Conservation (phyloP, 2,888 invertebrate species). For the Hyles lineata region DNA sequence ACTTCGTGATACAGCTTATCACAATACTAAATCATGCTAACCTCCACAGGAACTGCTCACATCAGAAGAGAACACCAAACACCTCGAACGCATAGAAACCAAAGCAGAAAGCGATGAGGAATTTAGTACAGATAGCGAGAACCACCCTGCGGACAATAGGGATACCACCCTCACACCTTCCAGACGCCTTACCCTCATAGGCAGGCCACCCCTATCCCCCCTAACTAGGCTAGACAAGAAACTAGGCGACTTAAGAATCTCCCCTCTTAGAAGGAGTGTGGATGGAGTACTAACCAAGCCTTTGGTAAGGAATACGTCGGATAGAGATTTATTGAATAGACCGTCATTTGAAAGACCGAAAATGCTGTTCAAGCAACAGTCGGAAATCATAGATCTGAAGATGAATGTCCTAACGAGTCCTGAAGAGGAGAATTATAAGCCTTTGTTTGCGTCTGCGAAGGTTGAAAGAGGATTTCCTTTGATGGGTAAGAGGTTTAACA, state of each 20-base stretch:
- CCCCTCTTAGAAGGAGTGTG: conserved; percentile 70
- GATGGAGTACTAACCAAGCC: conserved; percentile 70
- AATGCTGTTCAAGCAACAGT: conserved; percentile 74
- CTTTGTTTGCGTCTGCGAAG: conserved; percentile 62
- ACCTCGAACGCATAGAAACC: conserved; percentile 77
- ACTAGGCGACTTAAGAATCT: conserved; percentile 69
- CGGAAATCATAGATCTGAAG: conserved; percentile 79
- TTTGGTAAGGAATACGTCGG: conserved; percentile 65
- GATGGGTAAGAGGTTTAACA: conserved; percentile 66
- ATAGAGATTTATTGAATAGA: conserved; percentile 64
- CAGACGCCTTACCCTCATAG: conserved; percentile 67
- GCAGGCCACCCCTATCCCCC: conserved; percentile 72
- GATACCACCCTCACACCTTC: conserved; percentile 56
- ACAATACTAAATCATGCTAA: neutral
- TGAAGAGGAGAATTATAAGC: conserved; percentile 70
- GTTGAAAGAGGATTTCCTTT: conserved; percentile 78
- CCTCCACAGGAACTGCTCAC: conserved; percentile 77
- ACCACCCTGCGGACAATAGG: conserved; percentile 68
- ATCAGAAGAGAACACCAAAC: conserved; percentile 79
- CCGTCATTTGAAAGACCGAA: conserved; percentile 72
- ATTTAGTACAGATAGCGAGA: conserved; percentile 76
- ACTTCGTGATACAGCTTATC: neutral
- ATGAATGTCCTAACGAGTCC: conserved; percentile 73
- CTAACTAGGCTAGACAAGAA: conserved; percentile 70
- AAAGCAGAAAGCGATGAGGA: conserved; percentile 83